Evolutionary conservation across 2,888 invertebrate genomes (phyloP).

Genomic region (Chrysomela aeneicollis): DNA sequence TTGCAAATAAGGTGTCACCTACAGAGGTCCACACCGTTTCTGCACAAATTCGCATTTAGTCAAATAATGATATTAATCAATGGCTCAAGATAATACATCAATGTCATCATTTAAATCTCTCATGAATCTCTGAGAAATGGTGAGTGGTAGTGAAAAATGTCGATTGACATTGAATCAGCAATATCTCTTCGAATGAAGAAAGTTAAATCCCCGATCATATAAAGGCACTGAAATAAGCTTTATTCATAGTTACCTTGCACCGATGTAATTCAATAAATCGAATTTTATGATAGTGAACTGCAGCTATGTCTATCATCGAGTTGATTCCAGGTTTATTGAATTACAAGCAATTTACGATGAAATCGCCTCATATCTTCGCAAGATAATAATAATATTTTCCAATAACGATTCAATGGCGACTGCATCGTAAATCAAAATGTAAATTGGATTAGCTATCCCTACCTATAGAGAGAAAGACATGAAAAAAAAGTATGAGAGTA

Average conservation of each 20-base stretch:
- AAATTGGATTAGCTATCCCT: neutral
- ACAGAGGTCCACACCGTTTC: no score
- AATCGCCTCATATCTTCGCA: neutral
- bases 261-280: neutral
- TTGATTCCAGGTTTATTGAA: neutral
- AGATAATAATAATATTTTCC: constrained; percentile 3
- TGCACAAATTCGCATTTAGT: no score
- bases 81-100: no score
- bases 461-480: neutral
- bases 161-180: no score
- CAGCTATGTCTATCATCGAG: neutral
- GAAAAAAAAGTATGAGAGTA: neutral
- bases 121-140: no score
- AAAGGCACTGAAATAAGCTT: neutral
- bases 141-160: no score
- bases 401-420: neutral
- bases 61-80: no score
- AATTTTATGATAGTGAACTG: neutral
- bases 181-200: no score
- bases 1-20: no score
- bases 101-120: no score
- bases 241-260: neutral
- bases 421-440: neutral
- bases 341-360: neutral
- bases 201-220: neutral